Conservation (phyloP, 2,797 vertebrate genomes). For the Micropoecilia bifurca region DNA sequence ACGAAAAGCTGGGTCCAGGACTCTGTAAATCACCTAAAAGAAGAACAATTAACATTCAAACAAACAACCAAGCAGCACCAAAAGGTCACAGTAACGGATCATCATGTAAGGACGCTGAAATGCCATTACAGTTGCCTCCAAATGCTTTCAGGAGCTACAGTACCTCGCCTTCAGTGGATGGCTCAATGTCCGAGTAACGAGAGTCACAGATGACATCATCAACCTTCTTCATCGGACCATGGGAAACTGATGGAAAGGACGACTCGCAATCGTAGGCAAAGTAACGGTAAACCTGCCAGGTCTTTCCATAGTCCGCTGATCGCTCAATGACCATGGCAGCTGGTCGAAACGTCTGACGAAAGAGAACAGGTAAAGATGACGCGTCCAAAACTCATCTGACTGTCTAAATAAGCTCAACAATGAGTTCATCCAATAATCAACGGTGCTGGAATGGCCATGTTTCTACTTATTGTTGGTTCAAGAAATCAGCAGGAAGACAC, state of each 20-base stretch:
- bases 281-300: constrained; percentile 95
- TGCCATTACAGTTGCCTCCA: not conserved
- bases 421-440: not conserved
- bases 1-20: constrained; percentile 92
- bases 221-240: constrained; percentile 93
- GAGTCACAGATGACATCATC: constrained; percentile 97
- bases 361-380: not conserved
- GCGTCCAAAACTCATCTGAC: not conserved
- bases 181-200: constrained; percentile 96
- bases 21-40: constrained; percentile 92
- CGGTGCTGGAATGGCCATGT: not conserved
- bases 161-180: constrained; percentile 97
- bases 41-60: not conserved
- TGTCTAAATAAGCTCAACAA: not conserved
- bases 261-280: constrained; percentile 96
- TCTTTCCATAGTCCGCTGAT: constrained; percentile 92
- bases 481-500: not conserved
- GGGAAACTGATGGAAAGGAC: constrained; percentile 87
- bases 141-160: not conserved
- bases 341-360: constrained; percentile 90
- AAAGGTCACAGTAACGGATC: not conserved
- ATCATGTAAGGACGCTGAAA: not conserved
- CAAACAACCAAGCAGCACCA: not conserved
- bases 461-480: not conserved
- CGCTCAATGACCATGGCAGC: constrained; percentile 96